Evolutionary conservation across 1,140 invertebrate genomes (phyloP), one percentile per base, ranked within the genome.

Genomic region (Heterodera schachtii): DNA sequence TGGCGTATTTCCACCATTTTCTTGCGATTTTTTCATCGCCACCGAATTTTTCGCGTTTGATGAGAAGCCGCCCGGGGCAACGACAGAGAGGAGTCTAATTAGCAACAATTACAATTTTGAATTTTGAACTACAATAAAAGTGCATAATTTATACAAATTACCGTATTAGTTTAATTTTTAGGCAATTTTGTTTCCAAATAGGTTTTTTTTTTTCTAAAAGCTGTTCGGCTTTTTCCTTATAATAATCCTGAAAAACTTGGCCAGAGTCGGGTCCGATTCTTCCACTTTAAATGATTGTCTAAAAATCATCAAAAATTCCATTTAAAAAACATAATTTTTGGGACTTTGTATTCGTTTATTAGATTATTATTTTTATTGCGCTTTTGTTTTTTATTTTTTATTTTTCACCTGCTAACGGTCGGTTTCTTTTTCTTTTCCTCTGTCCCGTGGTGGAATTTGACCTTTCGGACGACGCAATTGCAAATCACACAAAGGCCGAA

Each of bases 401-500:
- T 76, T 57, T 41, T 21, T 19, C 69, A 41, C 69, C 69, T 46
- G 9, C 64, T 44, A 0, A 71, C 49, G 31, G 70, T 80, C 2
- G 77, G 71, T 19, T 80, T 79, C 43, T 80, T 81, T 19, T 80
- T 43, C 47, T 52, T n/a, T 31, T 80, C 52, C 13, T 80, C 47
- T 41, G 57, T 46, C 4, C 76, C 49, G 43, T 44, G 52, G 41
- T 8, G 6, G 6, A 82, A 82, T 49, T 81, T 81, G 9, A 73
- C 47, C 79, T 44, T 21, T 13, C 76, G 41, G 0, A 21, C 60
- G 3, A 44, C 64, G 43, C 78, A 81, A 46, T 81, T 81, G 46
- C 75, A 81, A 66, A 81, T 81, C 46, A 81, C 79, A 70, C 80
- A 81, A 19, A 81, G n/a, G 21, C 80, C 80, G 44, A 81, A 81